phyloP scores from a whole-genome alignment of 2,797 vertebrate species.

The Urophycis tenuis region DNA sequence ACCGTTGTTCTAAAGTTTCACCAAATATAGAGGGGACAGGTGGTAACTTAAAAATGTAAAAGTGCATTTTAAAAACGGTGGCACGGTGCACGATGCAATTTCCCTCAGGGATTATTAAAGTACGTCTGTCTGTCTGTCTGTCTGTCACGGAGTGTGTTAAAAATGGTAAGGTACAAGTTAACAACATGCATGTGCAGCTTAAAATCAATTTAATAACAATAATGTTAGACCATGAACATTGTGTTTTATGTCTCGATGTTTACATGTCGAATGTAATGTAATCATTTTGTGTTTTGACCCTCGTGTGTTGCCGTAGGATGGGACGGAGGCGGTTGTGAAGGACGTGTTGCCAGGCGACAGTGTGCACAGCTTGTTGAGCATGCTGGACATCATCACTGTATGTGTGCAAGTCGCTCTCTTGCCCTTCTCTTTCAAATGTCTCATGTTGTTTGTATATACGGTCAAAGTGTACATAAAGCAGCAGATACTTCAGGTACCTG shows the following conservation, averaged over 20 bases:
- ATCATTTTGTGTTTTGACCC: background rate
- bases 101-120: no score
- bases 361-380: conserved; percentile 91
- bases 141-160: background rate
- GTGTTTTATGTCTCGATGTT: background rate
- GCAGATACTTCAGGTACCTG: background rate
- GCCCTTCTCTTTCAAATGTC: background rate
- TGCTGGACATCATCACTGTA: conserved; percentile 90
- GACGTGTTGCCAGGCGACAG: conserved; percentile 90
- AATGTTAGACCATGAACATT: background rate
- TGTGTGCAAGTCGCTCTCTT: conserved; percentile 38
- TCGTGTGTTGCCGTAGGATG: conserved; percentile 70
- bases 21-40: background rate
- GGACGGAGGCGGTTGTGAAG: conserved; percentile 85
- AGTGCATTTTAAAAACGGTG: background rate
- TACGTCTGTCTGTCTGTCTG: no score
- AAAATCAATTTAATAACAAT: background rate
- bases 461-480: background rate
- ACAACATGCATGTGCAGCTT: background rate
- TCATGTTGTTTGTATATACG: background rate
- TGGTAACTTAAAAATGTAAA: background rate
- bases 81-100: no score
- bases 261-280: background rate
- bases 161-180: background rate
- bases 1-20: background rate